Evolutionary conservation across 2,888 invertebrate genomes (phyloP), one percentile per base, ranked within the genome.

Genomic region (Slavum lentiscoides): DNA sequence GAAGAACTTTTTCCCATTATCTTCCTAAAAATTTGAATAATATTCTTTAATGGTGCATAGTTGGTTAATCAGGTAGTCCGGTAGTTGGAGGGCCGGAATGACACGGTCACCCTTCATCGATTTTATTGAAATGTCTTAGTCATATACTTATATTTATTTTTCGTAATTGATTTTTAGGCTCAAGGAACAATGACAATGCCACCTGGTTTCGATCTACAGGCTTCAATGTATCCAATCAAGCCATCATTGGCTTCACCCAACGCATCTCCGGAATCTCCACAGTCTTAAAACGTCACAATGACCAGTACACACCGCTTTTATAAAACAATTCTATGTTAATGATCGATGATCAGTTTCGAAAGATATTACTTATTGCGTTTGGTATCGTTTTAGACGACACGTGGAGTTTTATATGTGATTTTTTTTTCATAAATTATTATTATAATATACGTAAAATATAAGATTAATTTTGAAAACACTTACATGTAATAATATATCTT

Each of bases 161-260:
- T 23, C 15, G 43, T 43, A 9, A 43, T 43, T 43, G 7, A 23
- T 67, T 75, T 67, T 7, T 82, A 85, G 85, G 85, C 85, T 55
- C 88, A 88, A 85, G 85, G 86, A 68, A 86, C 86, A 0, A 86
- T 86, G 83, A 84, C 85, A 11, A 85, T 85, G 83, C 85, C 85
- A 9, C 84, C 85, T 1, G 85, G 85, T 67, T 85, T 85, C 80
- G 85, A 85, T 81, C 83, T 85, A 17, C 85, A 85, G 66, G 85
- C 85, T 17, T 84, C 85, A 55, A 84, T 85, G 84, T 84, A 84
- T 74, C 84, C 85, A 5, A 84, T 84, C 39, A 83, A 83, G 75
- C 84, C 84, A 68, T 87, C 88, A 74, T 85, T 88, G 49, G 86
- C 87, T 13, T 87, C 87, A 82, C 86, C 88, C 11, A 86, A 87